Percentiles rank a stretch among this genome's conserved stretches.
Conservation (phyloP, 1,140 invertebrate genomes). For the Stegodyphus mimosarum region DNA sequence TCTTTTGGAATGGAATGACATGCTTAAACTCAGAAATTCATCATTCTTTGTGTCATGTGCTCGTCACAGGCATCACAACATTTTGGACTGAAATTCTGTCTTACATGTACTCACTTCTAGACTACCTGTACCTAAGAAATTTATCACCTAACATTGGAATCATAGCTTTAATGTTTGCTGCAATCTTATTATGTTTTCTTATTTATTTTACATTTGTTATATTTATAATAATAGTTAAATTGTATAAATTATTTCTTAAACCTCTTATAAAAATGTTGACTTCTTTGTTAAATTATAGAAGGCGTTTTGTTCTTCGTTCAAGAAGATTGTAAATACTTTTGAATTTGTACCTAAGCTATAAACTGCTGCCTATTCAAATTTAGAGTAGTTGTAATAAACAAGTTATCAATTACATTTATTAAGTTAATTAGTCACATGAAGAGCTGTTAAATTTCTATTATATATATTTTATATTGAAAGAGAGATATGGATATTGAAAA, state of each 20-base stretch:
- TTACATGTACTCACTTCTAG: background rate
- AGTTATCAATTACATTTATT: too few relatives aligned
- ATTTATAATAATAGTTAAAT: constrained; percentile 33
- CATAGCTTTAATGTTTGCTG: constrained; percentile 24
- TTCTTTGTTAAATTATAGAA: constrained; percentile 41
- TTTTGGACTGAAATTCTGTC: background rate
- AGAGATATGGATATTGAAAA: too few relatives aligned
- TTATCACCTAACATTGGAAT: constrained; percentile 21
- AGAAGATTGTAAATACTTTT: constrained; percentile 18
- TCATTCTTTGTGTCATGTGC: constrained; percentile 13
- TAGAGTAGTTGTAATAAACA: too few relatives aligned
- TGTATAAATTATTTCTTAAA: constrained; percentile 49
- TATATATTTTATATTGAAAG: too few relatives aligned
- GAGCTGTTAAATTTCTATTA: too few relatives aligned
- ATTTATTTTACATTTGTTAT: constrained; percentile 42
- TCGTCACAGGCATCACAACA: constrained; percentile 9
- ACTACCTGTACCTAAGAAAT: constrained; percentile 4
- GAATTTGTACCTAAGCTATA: background rate
- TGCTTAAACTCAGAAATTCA: constrained; percentile 10
- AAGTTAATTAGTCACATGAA: too few relatives aligned
- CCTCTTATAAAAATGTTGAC: constrained; percentile 50
- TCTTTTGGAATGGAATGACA: constrained; percentile 17
- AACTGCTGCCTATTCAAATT: too few relatives aligned
- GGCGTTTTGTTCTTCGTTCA: constrained; percentile 30
- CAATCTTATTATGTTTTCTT: constrained; percentile 1